Conservation (phyloP, 2,797 vertebrate genomes). For the Monodelphis domestica region DNA sequence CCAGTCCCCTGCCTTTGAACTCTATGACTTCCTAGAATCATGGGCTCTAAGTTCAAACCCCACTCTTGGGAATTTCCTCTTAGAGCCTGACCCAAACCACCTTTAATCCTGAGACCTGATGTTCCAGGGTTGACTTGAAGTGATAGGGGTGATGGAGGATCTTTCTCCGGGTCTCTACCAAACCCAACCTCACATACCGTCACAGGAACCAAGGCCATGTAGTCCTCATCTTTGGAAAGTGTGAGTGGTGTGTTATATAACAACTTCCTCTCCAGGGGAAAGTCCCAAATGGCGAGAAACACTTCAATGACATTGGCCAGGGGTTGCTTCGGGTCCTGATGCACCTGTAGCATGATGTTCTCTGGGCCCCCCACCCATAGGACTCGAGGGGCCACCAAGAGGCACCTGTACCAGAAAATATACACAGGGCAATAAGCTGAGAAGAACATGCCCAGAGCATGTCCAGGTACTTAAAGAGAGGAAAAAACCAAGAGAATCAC, state of each 20-base stretch:
- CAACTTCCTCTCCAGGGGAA: neutral
- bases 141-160: neutral
- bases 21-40: neutral
- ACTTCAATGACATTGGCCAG: neutral
- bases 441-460: neutral
- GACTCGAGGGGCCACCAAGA: conserved; percentile 60
- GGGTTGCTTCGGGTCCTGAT: neutral
- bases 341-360: conserved; percentile 60
- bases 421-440: accelerated
- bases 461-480: neutral
- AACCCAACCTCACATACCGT: conserved; percentile 23
- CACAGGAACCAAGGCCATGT: conserved; percentile 41
- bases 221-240: conserved; percentile 35
- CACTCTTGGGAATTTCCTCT: neutral
- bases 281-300: conserved; percentile 38
- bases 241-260: neutral
- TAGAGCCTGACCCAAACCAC: neutral
- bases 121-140: neutral
- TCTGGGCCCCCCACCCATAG: conserved; percentile 37
- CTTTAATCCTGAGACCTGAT: neutral
- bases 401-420: conserved; percentile 50
- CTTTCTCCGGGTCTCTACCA: neutral
- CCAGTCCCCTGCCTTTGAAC: neutral
- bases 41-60: neutral
- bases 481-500: neutral